Conservation (phyloP, 1,140 invertebrate species). For the Brachionus rotundiformis region DNA sequence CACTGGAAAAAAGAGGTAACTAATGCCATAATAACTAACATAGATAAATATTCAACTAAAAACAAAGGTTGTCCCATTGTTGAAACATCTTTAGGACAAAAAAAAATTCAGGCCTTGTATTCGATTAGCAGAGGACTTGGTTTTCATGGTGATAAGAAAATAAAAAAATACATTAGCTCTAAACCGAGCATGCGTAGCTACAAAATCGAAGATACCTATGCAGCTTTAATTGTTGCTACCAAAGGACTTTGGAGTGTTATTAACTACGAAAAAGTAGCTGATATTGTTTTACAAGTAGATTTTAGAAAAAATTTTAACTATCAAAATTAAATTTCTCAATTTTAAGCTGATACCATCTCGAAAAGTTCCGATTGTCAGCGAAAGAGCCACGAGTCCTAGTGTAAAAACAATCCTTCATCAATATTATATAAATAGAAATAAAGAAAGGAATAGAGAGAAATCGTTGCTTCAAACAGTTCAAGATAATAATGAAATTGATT, state of each 20-base stretch:
- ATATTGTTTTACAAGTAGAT: constrained; percentile 48
- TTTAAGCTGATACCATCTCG: constrained; percentile 5
- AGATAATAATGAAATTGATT: constrained; percentile 32
- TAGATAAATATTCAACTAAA: too few relatives aligned
- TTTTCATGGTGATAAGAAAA: constrained; percentile 42
- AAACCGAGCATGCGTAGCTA: not conserved
- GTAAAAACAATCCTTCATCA: constrained; percentile 42
- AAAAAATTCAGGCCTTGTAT: constrained; percentile 32
- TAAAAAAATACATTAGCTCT: constrained; percentile 21
- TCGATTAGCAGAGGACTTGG: constrained; percentile 49
- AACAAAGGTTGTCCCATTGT: not conserved
- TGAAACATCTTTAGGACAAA: not conserved
- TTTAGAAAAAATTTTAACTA: not conserved
- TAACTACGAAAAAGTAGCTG: constrained; percentile 36
- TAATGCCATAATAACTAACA: too few relatives aligned
- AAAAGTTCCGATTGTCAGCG: constrained; percentile 19
- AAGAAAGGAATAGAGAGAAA: constrained; percentile 33
- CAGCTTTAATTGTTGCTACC: constrained; percentile 25
- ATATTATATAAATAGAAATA: constrained; percentile 30
- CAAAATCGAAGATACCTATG: constrained; percentile 28
- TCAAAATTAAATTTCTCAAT: not conserved
- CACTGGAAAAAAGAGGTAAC: constrained; percentile 28
- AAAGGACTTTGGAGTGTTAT: constrained; percentile 39
- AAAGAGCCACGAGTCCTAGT: constrained; percentile 42
- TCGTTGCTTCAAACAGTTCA: constrained; percentile 40